Base-by-base conservation (phyloP, 23 tunicate species). In the Ciona savignyi region DNA sequence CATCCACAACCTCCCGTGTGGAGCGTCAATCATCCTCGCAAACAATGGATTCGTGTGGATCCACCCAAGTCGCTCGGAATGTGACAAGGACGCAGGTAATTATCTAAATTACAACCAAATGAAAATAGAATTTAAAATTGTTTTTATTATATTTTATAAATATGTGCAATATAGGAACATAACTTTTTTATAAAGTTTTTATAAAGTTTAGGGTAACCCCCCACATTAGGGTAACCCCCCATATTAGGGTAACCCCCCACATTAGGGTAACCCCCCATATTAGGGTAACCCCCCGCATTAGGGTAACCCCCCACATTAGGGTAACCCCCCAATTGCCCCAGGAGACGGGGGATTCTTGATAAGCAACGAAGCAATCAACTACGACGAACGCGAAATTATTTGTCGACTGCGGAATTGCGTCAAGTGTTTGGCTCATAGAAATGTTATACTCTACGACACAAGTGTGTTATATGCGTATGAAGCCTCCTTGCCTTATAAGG, bases 41-140 rank as follows among this genome's bases (percentile, higher is more conserved):
- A 95, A 91, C 62, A 95, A 95, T 68, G 99, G 99, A 9, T 95
- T 72, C 61, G 72, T 95, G 2, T 95, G 95, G 90, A 71, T 95
- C 6, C 28, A 63, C 24, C 15, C 6, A 20, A 63, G 28, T 63
- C 19, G 15, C 20, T 15, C 15, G 19, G 61, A 49, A 15, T 49
- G 19, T 49, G 61, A 20, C 20, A 49, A 49, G 20, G 20, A 11
- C 15, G 15, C 20, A 49, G 15, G 15, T 11, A 49, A 11, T 49
- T 49, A 20, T 15, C 20, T 49, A 20, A 49, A 15, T 11, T 49
- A 49, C 20, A 11, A 15, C 11, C 22, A 29, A 27, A n/a, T n/a
- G n/a, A n/a, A n/a, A n/a, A n/a, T n/a, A n/a, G n/a, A n/a, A n/a
- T n/a, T n/a, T n/a, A n/a, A n/a, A n/a, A n/a, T n/a, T n/a, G n/a